Conservation (phyloP, 2,888 invertebrate genomes). For the Zaprionus obscuricornis region DNA sequence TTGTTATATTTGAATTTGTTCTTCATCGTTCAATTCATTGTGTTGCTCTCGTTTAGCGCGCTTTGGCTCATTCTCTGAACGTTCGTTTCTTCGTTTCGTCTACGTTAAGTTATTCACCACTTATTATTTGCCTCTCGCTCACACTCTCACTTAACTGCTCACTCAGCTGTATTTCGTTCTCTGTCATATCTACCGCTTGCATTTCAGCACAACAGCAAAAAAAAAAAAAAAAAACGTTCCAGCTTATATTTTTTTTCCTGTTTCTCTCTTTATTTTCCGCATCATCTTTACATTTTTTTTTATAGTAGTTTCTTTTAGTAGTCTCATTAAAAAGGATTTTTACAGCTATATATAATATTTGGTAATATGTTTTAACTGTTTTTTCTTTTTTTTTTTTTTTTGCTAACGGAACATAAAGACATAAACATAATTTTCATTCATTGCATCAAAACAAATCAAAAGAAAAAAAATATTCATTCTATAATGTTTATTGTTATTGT, state of each 20-base stretch:
- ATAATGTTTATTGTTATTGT: neutral
- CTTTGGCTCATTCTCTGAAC: constrained; percentile 55
- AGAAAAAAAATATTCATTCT: neutral
- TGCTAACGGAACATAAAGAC: too few relatives aligned
- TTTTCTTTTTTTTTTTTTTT: too few relatives aligned
- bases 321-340: too few relatives aligned
- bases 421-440: too few relatives aligned
- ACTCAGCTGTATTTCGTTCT: constrained; percentile 52
- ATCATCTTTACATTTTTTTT: neutral
- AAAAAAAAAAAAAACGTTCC: constrained; percentile 10
- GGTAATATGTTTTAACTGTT: too few relatives aligned
- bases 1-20: constrained; percentile 26
- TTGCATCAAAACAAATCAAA: neutral
- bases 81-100: constrained; percentile 53
- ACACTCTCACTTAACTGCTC: constrained; percentile 25
- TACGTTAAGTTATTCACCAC: constrained; percentile 48
- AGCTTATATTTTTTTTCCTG: constrained; percentile 25
- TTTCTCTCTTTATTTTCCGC: constrained; percentile 6
- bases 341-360: too few relatives aligned
- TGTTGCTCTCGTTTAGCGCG: constrained; percentile 45
- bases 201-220: constrained; percentile 20
- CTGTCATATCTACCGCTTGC: constrained; percentile 45
- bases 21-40: constrained; percentile 33
- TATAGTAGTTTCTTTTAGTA: too few relatives aligned
- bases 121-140: constrained; percentile 37